Base-by-base conservation (phyloP, 2,797 vertebrate species). In the Champsocephalus esox region DNA sequence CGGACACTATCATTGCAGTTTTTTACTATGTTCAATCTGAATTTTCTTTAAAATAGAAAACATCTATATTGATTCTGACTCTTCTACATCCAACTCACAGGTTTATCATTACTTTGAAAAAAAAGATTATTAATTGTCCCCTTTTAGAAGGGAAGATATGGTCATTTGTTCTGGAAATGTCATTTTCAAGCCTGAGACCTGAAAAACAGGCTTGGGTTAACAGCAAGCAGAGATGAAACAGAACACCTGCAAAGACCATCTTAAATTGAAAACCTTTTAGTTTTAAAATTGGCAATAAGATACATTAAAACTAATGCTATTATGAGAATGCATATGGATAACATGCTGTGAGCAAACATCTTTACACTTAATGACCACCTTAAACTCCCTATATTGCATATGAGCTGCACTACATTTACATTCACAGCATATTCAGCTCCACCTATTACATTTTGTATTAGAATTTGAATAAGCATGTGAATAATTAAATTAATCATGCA, bases 311-410 rank as follows among this genome's bases (percentile, higher is more conserved):
- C 44, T 32, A 41, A 72, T 32, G 32, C 3, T 7, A 57, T 16
- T 3, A 4, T 56, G 44, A 34, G 32, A 44, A 17, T 41, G 49
- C 41, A 78, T 48, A 45, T 62, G 46, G 44, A 72, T 58, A 46
- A 65, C 21, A 61, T 41, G 3, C 56, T 34, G 50, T 60, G 46
- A 38, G 52, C 9, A 78, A 68, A 72, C 54, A 64, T 77, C 61
- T 3, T 74, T 77, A n/a, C 6, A 44, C 24, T 51, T 52, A 38
- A 50, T 9, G 24, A n/a, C 17, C 32, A 9, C 24, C 44, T 2
- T 16, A 12, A 28, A 56, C 16, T 56, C 16, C 19, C 12, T 49
- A 54, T 56, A 65, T 14, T 51, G 28, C 19, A 50, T 24, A 28
- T 59, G 76, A 28, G 57, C 9, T 14, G 7, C 9, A 12, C 14